A percentile compares a stretch with the other conserved stretches of the same genome.
Evolutionary conservation across 2,888 invertebrate species (phyloP).

Genomic region (Lasioglossum oenotherae): DNA sequence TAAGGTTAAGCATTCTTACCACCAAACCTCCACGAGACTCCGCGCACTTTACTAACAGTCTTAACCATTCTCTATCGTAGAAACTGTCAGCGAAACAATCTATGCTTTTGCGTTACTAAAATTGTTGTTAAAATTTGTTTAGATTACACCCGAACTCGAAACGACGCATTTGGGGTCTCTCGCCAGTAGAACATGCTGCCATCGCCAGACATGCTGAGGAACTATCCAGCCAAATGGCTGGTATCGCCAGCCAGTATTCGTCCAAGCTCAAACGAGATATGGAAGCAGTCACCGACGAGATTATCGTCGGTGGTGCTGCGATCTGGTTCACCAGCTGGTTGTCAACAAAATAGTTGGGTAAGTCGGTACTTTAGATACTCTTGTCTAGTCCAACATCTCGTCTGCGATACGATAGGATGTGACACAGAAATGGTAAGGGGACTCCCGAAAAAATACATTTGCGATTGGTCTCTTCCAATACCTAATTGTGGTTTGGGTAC

Average conservation of each 20-base stretch:
- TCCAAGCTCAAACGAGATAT: background rate
- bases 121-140: background rate
- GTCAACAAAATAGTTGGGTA: no score
- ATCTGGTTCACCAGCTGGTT: no score
- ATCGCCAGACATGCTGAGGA: background rate
- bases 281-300: no score
- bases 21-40: conserved; percentile 82
- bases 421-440: no score
- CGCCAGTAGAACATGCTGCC: background rate
- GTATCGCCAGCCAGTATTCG: no score
- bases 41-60: conserved; percentile 72
- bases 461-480: no score
- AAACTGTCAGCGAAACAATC: background rate
- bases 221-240: background rate
- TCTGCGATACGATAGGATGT: no score
- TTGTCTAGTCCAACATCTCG: no score
- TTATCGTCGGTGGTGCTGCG: no score
- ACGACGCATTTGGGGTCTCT: background rate
- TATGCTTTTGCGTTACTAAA: background rate
- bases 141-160: background rate
- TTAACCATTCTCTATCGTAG: conserved; percentile 71
- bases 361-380: no score
- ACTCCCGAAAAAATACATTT: no score
- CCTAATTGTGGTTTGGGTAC: no score
- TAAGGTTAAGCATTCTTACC: conserved; percentile 73